These are phyloP conservation scores for Scolanthus callimorphus DNA, from an alignment of 92 coral and sea anemone genomes.

Conservation along the genomic window DNA sequence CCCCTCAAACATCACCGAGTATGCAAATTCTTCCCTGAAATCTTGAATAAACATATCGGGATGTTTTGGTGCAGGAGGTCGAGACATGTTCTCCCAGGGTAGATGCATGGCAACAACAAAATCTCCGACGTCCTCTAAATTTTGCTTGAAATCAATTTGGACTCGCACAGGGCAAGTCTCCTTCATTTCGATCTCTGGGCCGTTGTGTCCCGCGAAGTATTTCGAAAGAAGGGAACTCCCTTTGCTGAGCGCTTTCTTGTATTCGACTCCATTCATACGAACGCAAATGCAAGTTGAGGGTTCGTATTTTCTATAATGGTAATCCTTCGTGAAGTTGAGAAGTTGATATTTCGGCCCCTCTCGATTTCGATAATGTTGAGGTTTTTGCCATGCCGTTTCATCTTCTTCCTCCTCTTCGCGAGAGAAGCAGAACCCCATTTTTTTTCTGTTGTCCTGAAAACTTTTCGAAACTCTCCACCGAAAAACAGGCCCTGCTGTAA, in stretches of 20 bases:
- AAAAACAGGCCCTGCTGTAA: no score
- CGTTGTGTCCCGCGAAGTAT: conserved; percentile 70
- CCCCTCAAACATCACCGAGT: conserved; percentile 61
- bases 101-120: conserved; percentile 66
- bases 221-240: conserved; percentile 55
- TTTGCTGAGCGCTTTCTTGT: conserved; percentile 49
- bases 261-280: conserved; percentile 31
- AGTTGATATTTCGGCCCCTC: conserved; percentile 78
- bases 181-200: conserved; percentile 63
- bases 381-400: conserved; percentile 46
- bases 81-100: conserved; percentile 52
- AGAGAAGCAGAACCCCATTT: conserved; percentile 52
- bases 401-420: conserved; percentile 42
- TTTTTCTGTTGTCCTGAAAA: no score
- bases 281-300: conserved; percentile 73
- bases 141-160: conserved; percentile 40
- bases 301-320: conserved; percentile 74
- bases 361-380: conserved; percentile 64
- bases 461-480: no score
- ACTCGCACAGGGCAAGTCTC: conserved; percentile 68
- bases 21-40: conserved; percentile 63
- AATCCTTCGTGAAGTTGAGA: conserved; percentile 63
- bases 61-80: conserved; percentile 74
- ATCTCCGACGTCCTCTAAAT: conserved; percentile 39
- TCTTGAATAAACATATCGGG: conserved; percentile 65